Percentiles rank a stretch among this genome's conserved stretches.
These are phyloP conservation scores for Eilema sororculum DNA, from an alignment of 2,888 invertebrate genomes.

Conservation along the genomic window DNA sequence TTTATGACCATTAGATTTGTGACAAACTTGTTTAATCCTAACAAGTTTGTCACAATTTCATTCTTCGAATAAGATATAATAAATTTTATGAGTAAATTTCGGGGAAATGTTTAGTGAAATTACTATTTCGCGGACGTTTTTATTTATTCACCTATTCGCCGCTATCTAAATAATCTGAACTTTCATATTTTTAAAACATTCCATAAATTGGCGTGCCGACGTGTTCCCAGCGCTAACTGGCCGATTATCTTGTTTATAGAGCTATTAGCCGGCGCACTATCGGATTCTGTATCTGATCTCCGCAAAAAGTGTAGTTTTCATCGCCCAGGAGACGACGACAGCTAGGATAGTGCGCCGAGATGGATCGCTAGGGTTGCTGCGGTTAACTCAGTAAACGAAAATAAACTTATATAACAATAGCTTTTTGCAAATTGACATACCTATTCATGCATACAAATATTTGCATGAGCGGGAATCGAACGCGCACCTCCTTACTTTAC, in stretches of 20 bases:
- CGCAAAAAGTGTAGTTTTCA: conserved; percentile 82
- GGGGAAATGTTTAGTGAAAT: conserved; percentile 28
- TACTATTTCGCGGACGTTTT: conserved; percentile 27
- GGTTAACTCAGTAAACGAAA: neutral
- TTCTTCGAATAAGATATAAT: conserved; percentile 19
- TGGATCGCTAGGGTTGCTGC: conserved; percentile 56
- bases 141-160: conserved; percentile 41
- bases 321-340: conserved; percentile 61
- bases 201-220: conserved; percentile 57
- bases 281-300: conserved; percentile 76
- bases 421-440: too few species aligned
- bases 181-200: conserved; percentile 59
- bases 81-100: conserved; percentile 28
- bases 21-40: conserved; percentile 17
- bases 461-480: too few species aligned
- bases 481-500: too few species aligned
- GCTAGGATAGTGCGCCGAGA: conserved; percentile 47
- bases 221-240: conserved; percentile 76
- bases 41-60: conserved; percentile 12
- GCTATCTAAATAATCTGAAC: conserved; percentile 45
- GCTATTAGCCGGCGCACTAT: conserved; percentile 81
- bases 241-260: conserved; percentile 84
- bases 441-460: too few species aligned
- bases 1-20: conserved; percentile 26
- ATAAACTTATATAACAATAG: too few species aligned